Evolutionary conservation across 2,888 invertebrate genomes (phyloP), one percentile per base, ranked within the genome.

Genomic region (Theodoxus fluviatilis): DNA sequence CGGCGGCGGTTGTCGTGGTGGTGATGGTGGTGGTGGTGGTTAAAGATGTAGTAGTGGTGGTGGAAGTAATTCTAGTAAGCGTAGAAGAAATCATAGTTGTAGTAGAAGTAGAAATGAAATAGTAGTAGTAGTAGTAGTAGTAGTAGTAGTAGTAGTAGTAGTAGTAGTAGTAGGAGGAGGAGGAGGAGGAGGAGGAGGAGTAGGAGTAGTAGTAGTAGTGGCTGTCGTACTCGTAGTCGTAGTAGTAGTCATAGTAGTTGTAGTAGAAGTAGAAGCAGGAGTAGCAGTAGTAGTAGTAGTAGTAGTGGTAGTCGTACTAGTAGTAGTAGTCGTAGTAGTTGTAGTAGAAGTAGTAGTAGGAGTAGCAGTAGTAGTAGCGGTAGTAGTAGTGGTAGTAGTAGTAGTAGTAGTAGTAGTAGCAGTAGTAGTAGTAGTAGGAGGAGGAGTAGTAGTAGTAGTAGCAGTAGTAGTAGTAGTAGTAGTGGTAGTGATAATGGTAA

Each of bases 101-200:
- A 55, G 55, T 55, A 55, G 55, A 15, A 55, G 55, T 55, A 22
- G 9, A 55, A n/a, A 15, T 15, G 55, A 15, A 55, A n/a, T 55
- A n/a, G n/a, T n/a, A n/a, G n/a, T n/a, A n/a, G n/a, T n/a, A n/a
- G n/a, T n/a, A n/a, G n/a, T n/a, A n/a, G n/a, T n/a, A n/a, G n/a
- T n/a, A 55, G 55, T 55, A 55, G 9, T 55, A 55, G 55, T 55
- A 55, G 55, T 55, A 55, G 55, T 55, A 55, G 55, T 55, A 55
- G 55, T 55, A 55, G 55, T 55, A 55, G 55, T 55, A 55, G 55
- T 55, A 55, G 55, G 15, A 55, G 55, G 15, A 55, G 55, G 15
- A 55, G 55, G 15, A 55, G 55, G 15, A 55, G 55, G 15, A 55
- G 55, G 15, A 55, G 55, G 15, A 55, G 55, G 15, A 55, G 55